Evolutionary conservation across 64 coral and sea anemone genomes (phyloP).

Genomic region (Hydrozoanthus tunicans): DNA sequence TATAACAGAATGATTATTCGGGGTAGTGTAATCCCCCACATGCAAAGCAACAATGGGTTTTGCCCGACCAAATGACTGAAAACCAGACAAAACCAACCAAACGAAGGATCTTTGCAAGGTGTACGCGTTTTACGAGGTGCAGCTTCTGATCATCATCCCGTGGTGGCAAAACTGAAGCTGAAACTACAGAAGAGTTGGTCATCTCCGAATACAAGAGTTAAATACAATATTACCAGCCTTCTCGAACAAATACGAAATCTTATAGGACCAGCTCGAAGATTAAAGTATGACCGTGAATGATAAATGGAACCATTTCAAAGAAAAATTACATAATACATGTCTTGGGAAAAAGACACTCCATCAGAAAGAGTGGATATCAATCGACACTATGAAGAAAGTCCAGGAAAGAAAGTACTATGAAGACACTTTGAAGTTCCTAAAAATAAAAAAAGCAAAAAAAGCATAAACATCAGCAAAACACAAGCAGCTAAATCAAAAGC

Average conservation of each 20-base stretch:
- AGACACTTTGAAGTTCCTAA: no score
- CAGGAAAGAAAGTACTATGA: not conserved
- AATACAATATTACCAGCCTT: slow-evolving; percentile 9
- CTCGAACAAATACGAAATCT: no score
- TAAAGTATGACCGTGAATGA: slow-evolving; percentile 39
- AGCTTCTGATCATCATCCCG: slow-evolving; percentile 1
- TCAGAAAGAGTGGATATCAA: slow-evolving; percentile 17
- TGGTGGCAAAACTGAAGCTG: slow-evolving; percentile 46
- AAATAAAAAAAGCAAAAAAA: not conserved
- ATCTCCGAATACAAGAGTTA: slow-evolving; percentile 14
- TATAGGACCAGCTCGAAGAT: slow-evolving; percentile 10
- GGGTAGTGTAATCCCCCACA: no score
- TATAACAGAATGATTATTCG: not conserved
- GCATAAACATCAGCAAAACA: slow-evolving; percentile 38
- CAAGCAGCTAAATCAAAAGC: slow-evolving; percentile 34
- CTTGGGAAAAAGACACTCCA: not conserved
- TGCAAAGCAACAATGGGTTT: not conserved
- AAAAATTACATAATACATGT: slow-evolving; percentile 25
- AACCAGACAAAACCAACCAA: slow-evolving; percentile 3
- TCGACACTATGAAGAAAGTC: slow-evolving; percentile 13
- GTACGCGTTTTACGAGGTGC: slow-evolving; percentile 5
- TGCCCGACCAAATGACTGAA: slow-evolving; percentile 7
- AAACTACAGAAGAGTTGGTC: slow-evolving; percentile 24
- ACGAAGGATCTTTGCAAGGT: not conserved
- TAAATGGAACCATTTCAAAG: slow-evolving; percentile 43